phyloP scores from a whole-genome alignment of 2,113 vertebrate genomes.

The Ctenodactylus gundi region DNA sequence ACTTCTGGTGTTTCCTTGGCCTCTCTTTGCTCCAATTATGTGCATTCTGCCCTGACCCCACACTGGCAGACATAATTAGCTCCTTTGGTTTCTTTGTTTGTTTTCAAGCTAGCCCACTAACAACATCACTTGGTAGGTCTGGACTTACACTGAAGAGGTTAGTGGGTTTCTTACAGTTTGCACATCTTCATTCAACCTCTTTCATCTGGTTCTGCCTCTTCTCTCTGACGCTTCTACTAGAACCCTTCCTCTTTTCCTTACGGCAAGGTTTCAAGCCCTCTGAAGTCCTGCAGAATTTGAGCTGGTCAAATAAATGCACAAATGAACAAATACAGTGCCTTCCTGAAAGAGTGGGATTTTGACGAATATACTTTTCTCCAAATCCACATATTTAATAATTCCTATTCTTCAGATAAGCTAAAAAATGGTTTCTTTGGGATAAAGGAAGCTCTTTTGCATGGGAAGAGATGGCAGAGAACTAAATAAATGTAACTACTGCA shows the following conservation, averaged over 20 bases:
- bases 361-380: not conserved
- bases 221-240: not conserved
- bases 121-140: not conserved
- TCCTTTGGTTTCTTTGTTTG: not conserved
- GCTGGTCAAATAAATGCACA: not conserved
- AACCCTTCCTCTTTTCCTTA: not conserved
- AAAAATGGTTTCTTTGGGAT: too few species aligned
- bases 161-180: not conserved
- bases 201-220: not conserved
- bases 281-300: not conserved
- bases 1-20: not conserved
- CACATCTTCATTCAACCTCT: not conserved
- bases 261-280: accelerated
- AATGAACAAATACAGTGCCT: not conserved
- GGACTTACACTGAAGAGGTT: not conserved
- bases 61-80: not conserved
- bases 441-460: not conserved
- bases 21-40: not conserved
- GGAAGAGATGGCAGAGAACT: not conserved
- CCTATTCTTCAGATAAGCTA: not conserved
- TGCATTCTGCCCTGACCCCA: not conserved
- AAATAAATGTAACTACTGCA: not conserved
- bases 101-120: not conserved
- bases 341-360: not conserved
- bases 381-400: not conserved